phyloP scores from a whole-genome alignment of 2,888 invertebrate genomes.

The Andrena flavipes region DNA sequence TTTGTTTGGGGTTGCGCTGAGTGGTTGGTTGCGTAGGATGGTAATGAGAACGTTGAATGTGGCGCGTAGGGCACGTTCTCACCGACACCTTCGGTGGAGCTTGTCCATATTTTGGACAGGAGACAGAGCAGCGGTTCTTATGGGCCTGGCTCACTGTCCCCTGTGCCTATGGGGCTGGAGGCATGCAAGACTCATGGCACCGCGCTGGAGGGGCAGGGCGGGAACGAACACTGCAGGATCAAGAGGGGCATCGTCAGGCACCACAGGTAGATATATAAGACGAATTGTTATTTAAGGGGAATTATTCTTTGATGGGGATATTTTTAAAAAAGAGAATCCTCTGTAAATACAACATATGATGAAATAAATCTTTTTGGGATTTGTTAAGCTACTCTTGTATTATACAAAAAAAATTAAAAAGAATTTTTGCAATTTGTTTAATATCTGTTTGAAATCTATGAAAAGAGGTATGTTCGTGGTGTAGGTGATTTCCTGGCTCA shows the following conservation, averaged over 20 bases:
- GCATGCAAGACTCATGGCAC: conserved; percentile 84
- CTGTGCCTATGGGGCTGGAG: conserved; percentile 81
- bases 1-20: background rate
- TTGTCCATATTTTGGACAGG: conserved; percentile 82
- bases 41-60: background rate
- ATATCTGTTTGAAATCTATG: too few relatives aligned
- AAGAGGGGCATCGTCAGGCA: conserved; percentile 84
- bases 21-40: background rate
- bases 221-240: conserved; percentile 82
- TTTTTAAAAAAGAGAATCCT: too few relatives aligned
- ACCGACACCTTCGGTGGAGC: conserved; percentile 83
- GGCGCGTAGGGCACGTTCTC: conserved; percentile 81
- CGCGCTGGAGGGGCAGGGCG: conserved; percentile 79
- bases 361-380: too few relatives aligned
- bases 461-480: too few relatives aligned
- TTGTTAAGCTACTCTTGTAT: too few relatives aligned
- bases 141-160: conserved; percentile 82
- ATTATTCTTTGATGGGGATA: too few relatives aligned
- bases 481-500: too few relatives aligned
- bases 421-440: too few relatives aligned
- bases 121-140: conserved; percentile 82
- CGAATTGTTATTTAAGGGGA: background rate
- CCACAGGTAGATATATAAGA: conserved; percentile 79
- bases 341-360: too few relatives aligned
- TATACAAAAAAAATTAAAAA: too few relatives aligned